These are phyloP conservation scores for Oscheius onirici DNA, from an alignment of 2,888 invertebrate species.

Conservation along the genomic window DNA sequence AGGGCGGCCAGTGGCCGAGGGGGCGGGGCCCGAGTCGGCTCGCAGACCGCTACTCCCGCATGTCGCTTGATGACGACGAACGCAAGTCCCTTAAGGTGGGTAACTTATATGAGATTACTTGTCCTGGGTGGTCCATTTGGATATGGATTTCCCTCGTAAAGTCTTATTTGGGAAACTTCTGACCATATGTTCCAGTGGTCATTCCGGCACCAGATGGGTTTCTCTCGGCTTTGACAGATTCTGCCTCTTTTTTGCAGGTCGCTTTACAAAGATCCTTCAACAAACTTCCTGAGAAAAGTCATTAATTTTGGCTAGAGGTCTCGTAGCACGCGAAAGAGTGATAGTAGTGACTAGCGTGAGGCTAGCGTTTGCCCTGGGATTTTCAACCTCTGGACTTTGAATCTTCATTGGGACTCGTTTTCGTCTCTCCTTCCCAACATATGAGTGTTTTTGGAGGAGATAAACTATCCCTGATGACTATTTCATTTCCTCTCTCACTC, in stretches of 20 bases:
- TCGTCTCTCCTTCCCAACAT: too few species aligned
- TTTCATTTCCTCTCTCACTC: too few species aligned
- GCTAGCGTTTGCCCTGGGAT: background rate
- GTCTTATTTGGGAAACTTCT: background rate
- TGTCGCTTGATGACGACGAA: conserved; percentile 32
- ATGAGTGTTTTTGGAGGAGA: background rate
- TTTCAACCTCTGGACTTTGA: conserved; percentile 5
- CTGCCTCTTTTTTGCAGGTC: background rate
- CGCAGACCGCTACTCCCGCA: conserved; percentile 32
- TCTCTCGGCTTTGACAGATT: conserved; percentile 7
- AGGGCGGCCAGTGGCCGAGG: conserved; percentile 32
- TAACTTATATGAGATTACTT: background rate
- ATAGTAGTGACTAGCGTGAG: background rate
- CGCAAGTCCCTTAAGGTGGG: conserved; percentile 30
- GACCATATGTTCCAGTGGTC: conserved; percentile 1
- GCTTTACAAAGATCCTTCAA: background rate
- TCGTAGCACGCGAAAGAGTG: conserved; percentile 9
- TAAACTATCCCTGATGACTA: conserved; percentile 21
- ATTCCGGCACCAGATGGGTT: background rate
- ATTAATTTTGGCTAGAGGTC: background rate
- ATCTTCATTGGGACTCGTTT: background rate
- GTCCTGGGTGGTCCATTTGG: too few species aligned
- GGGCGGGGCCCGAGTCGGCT: conserved; percentile 26
- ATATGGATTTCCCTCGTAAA: too few species aligned
- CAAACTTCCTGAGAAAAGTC: background rate